These are phyloP conservation scores for Leptinotarsa undecemlineata DNA, from an alignment of 1,140 invertebrate genomes.

Conservation along the genomic window DNA sequence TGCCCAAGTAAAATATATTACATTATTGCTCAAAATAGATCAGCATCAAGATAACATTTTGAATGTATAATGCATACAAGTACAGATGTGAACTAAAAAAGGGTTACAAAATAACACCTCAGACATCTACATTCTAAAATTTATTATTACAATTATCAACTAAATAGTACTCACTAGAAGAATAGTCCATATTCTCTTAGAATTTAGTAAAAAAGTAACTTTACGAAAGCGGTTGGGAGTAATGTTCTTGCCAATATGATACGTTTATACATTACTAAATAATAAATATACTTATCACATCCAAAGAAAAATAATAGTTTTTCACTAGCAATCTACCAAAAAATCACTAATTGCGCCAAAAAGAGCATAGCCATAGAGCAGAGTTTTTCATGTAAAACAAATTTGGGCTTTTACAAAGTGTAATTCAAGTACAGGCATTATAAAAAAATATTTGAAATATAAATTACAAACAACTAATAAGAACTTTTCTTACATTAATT, in stretches of 20 bases:
- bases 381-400: no score
- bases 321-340: constrained; percentile 47
- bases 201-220: constrained; percentile 52
- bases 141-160: constrained; percentile 54
- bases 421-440: no score
- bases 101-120: neutral
- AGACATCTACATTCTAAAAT: constrained; percentile 50
- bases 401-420: no score
- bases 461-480: no score
- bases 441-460: no score
- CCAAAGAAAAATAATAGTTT: constrained; percentile 41
- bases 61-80: no score
- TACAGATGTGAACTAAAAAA: neutral
- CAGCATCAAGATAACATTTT: no score
- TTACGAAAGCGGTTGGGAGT: constrained; percentile 46
- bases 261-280: constrained; percentile 21
- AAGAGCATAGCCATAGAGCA: no score
- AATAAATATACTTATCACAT: constrained; percentile 35
- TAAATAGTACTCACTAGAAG: constrained; percentile 54
- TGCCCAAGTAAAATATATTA: no score
- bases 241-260: constrained; percentile 31
- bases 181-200: constrained; percentile 55
- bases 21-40: no score
- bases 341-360: constrained; percentile 46
- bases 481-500: no score